These are phyloP conservation scores for Eidolon helvum DNA, from an alignment of 2,113 vertebrate genomes.

Conservation along the genomic window DNA sequence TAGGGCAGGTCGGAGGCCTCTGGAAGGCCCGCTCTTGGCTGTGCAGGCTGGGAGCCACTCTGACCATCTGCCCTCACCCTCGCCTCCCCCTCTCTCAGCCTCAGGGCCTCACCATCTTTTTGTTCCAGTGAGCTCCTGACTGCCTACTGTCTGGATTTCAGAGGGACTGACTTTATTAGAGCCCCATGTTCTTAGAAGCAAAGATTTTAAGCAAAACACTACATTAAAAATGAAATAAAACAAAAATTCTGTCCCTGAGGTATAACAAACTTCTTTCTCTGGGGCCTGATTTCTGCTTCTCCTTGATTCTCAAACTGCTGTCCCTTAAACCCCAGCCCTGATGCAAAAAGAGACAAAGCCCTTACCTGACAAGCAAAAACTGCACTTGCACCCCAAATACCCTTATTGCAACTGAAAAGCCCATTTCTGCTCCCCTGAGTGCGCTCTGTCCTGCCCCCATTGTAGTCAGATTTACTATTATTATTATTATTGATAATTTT, in stretches of 20 bases:
- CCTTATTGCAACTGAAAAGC: background rate
- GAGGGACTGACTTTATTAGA: background rate
- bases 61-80: background rate
- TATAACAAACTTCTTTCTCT: background rate
- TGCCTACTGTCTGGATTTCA: background rate
- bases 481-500: background rate
- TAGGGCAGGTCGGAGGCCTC: background rate
- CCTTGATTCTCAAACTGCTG: background rate
- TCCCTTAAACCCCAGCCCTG: background rate
- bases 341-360: background rate
- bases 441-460: background rate
- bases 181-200: background rate
- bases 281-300: background rate
- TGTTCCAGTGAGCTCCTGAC: background rate
- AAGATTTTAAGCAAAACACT: background rate
- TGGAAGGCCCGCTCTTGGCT: background rate
- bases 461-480: fast-evolving
- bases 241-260: background rate
- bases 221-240: background rate
- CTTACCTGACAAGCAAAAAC: background rate
- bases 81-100: background rate
- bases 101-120: background rate
- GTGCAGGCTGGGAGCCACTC: background rate
- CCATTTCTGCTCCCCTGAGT: fast-evolving
- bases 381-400: background rate